Conservation (phyloP, 92 coral and sea anemone genomes). For the Umimayanthus chanpuru region DNA sequence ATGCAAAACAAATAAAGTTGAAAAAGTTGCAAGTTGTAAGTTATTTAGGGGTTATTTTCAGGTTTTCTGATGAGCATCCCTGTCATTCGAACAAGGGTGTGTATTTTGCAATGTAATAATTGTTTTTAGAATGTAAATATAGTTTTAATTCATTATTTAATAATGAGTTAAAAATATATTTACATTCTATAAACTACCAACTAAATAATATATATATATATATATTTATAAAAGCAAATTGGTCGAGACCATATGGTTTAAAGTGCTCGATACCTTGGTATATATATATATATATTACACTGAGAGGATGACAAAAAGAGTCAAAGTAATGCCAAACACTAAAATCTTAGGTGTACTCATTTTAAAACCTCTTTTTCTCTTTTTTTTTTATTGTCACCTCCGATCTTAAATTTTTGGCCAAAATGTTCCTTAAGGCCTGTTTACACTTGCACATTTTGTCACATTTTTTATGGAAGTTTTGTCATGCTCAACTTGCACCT, state of each 20-base stretch:
- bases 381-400: background rate
- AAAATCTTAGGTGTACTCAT: slow-evolving; percentile 8
- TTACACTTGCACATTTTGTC: background rate
- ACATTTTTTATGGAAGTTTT: background rate
- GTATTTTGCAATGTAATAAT: background rate
- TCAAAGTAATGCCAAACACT: slow-evolving; percentile 11
- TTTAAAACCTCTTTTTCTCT: background rate
- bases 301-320: slow-evolving; percentile 8
- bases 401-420: slow-evolving; percentile 14
- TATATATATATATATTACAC: too few species aligned
- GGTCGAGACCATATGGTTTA: too few species aligned
- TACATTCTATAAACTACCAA: background rate
- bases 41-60: slow-evolving; percentile 14
- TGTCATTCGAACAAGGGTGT: slow-evolving; percentile 18
- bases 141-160: background rate
- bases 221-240: too few species aligned
- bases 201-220: slow-evolving; percentile 18
- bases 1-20: too few species aligned
- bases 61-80: slow-evolving; percentile 28
- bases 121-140: slow-evolving; percentile 11
- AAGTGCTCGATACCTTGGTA: too few species aligned
- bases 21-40: background rate
- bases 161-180: slow-evolving; percentile 20
- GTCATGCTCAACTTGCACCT: slow-evolving; percentile 9
- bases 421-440: slow-evolving; percentile 16